Base-by-base conservation (phyloP, 1,140 invertebrate genomes). In the Drosophila yakuba region DNA sequence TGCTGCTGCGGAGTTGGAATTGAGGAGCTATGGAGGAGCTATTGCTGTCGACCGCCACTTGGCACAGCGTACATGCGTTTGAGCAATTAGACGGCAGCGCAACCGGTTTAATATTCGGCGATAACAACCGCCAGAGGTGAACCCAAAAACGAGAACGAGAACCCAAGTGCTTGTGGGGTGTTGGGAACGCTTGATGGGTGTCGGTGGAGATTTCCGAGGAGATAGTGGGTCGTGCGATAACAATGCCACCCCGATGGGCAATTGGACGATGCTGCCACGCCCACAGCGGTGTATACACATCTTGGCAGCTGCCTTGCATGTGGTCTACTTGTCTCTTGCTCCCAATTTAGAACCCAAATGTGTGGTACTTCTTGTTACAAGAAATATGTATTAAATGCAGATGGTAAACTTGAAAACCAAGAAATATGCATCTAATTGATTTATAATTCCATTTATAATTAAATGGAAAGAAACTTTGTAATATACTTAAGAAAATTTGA, bases 71-170 rank as follows among this genome's bases (percentile, higher is more conserved):
- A 62, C 25, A 58, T 39, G 52, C 69, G 72, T 90, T 78, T 89
- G 74, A 89, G 45, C 52, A 59, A 47, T 64, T 59, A 43, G 60
- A 58, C 32, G 72, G 35, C 15, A 66, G 63, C 44, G 68, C 84
- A 80, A 88, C 84, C 81, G 68, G 84, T 88, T 89, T 88, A 89
- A 88, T 88, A 90, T 66, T 64, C 36, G 32, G 61, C 61, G 84
- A 84, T 89, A 88, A 80, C 45, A 17, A 4, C 39, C 8, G 7
- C 3, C 17, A 71, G 68, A 83, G 84, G 84, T 88, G 83, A 83
- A 74, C 83, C 75, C 84, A 15, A 47, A 45, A 47, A 43, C 39
- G 43, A 17, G 17, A 20, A 17, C 43, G 43, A 44, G 17, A 20
- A 82, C 55, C 78, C 62, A 64, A 61, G 77, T 72, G 50, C 10